Evolutionary conservation across 2,797 vertebrate genomes (phyloP).

Genomic region (Loris lydekkerianus): DNA sequence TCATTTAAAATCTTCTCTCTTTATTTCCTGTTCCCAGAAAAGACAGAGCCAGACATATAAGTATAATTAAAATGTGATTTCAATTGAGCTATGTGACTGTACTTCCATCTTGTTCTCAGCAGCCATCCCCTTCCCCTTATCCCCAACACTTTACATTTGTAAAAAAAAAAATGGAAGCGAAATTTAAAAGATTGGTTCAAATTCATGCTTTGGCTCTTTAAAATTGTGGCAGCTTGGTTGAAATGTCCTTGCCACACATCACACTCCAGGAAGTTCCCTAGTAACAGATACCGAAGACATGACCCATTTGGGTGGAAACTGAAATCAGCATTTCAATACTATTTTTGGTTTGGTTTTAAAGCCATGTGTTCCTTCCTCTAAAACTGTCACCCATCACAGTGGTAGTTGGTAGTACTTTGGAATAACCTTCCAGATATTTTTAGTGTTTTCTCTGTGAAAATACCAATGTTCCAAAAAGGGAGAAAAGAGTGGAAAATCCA

Average conservation of each 20-base stretch:
- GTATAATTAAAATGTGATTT: conserved; percentile 57
- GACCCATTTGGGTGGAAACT: conserved; percentile 49
- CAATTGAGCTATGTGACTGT: background rate
- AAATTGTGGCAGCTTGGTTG: background rate
- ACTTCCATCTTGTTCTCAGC: conserved; percentile 28
- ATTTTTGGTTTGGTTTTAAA: conserved; percentile 71
- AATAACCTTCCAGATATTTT: conserved; percentile 76
- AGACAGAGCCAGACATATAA: background rate
- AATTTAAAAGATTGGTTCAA: conserved; percentile 60
- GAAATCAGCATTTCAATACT: conserved; percentile 67
- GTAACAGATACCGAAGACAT: conserved; percentile 46
- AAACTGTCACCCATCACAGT: conserved; percentile 62
- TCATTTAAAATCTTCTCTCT: conserved; percentile 57
- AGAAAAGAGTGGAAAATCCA: conserved; percentile 50
- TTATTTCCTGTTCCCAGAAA: conserved; percentile 46
- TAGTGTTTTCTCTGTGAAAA: conserved; percentile 71
- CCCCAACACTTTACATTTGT: background rate
- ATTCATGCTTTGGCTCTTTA: conserved; percentile 27
- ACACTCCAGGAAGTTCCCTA: background rate
- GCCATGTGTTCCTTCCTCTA: conserved; percentile 58
- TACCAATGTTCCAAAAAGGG: conserved; percentile 45
- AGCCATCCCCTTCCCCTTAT: background rate
- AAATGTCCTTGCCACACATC: conserved; percentile 12
- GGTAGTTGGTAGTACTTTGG: conserved; percentile 42
- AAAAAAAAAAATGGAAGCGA: background rate